Percentiles rank a stretch among this genome's conserved stretches.
These are phyloP conservation scores for Drosophila trapezifrons DNA, from an alignment of 1,140 invertebrate species.

Conservation along the genomic window DNA sequence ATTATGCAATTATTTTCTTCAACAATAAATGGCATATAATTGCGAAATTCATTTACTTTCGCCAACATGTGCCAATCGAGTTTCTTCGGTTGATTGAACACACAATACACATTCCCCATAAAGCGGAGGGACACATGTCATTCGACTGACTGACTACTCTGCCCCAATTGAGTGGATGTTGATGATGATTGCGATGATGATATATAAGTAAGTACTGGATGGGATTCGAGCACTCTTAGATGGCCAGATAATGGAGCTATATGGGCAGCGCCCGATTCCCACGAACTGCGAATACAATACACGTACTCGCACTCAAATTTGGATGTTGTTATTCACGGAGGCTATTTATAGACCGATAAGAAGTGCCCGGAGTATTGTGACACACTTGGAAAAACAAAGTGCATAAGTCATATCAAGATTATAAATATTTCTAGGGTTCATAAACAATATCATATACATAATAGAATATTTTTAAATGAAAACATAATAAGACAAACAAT, in stretches of 20 bases:
- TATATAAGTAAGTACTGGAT: constrained; percentile 16
- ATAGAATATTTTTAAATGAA: background rate
- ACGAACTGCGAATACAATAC: constrained; percentile 12
- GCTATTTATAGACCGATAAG: constrained; percentile 36
- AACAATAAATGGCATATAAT: background rate
- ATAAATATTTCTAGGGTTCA: background rate
- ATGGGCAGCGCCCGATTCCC: background rate
- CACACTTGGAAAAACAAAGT: constrained; percentile 7
- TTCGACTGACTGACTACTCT: background rate
- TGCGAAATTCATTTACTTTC: background rate
- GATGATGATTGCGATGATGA: constrained; percentile 1
- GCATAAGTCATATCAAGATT: background rate
- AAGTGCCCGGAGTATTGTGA: background rate
- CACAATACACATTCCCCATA: constrained; percentile 29
- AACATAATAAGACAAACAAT: background rate
- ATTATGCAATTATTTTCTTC: background rate
- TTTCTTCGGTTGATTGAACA: constrained; percentile 22
- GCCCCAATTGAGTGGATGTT: constrained; percentile 28
- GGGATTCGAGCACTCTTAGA: constrained; percentile 11
- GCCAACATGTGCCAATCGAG: background rate
- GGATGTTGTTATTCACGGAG: constrained; percentile 32
- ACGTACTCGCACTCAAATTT: constrained; percentile 17
- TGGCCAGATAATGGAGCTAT: constrained; percentile 29
- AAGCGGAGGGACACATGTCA: constrained; percentile 22
- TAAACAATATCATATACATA: background rate